phyloP scores from a whole-genome alignment of 1,140 invertebrate genomes.

The Eueides isabella region DNA sequence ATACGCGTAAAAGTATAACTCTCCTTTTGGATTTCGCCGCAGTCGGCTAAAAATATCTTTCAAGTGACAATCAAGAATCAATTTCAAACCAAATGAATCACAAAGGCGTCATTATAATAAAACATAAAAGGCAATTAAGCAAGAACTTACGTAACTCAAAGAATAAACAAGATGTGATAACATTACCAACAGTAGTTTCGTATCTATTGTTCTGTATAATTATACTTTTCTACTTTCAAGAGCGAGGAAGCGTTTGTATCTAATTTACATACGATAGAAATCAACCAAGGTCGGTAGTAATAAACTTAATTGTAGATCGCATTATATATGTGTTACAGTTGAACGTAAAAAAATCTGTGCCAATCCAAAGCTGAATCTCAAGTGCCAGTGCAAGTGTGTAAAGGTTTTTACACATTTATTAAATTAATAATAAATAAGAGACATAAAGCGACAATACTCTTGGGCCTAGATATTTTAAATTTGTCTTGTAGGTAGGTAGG shows the following conservation, averaged over 20 bases:
- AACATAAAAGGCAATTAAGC: neutral
- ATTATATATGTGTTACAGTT: slow-evolving; percentile 1
- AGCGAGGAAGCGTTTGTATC: slow-evolving; percentile 24
- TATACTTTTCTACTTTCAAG: slow-evolving; percentile 32
- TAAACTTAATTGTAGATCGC: slow-evolving; percentile 57
- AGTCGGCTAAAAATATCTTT: too few species aligned
- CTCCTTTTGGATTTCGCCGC: too few species aligned
- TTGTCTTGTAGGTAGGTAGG: too few species aligned
- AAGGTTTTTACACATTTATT: too few species aligned
- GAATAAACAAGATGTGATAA: slow-evolving; percentile 4
- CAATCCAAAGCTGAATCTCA: too few species aligned
- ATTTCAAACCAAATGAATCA: neutral
- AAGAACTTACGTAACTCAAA: slow-evolving; percentile 4
- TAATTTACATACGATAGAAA: slow-evolving; percentile 55
- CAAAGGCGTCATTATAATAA: neutral
- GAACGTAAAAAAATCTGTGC: neutral
- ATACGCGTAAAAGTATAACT: too few species aligned
- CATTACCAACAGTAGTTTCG: neutral
- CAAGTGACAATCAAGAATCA: neutral
- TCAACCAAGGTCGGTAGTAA: slow-evolving; percentile 59
- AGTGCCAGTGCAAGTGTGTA: too few species aligned
- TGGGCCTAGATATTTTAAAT: too few species aligned
- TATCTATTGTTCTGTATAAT: slow-evolving; percentile 19
- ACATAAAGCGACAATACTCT: too few species aligned
- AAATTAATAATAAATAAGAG: too few species aligned